Percentiles rank a stretch among this genome's conserved stretches.
phyloP scores from a whole-genome alignment of 2,797 vertebrate species.

The Falco rusticolus region DNA sequence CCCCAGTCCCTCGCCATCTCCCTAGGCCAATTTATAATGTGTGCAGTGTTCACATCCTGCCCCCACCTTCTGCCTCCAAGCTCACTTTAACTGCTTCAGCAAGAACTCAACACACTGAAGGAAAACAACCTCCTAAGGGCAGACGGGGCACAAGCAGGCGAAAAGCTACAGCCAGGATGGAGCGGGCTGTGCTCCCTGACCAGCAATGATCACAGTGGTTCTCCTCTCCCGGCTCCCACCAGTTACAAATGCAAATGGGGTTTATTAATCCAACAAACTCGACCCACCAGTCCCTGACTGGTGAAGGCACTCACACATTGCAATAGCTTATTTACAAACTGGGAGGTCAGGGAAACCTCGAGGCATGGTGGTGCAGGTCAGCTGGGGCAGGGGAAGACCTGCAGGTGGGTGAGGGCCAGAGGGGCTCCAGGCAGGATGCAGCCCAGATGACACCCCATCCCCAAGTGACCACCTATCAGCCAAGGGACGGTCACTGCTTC shows the following conservation, averaged over 20 bases:
- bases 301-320: not conserved
- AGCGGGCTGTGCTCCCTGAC: not conserved
- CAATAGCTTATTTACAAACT: not conserved
- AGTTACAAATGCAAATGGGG: not conserved
- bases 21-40: not conserved
- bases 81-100: not conserved
- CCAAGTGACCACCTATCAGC: not conserved
- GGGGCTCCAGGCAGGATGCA: not conserved
- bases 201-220: not conserved
- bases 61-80: not conserved
- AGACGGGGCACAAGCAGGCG: not conserved
- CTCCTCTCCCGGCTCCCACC: not conserved
- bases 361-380: rapidly evolving
- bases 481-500: not conserved
- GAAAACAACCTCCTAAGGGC: not conserved
- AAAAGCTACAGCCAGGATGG: not conserved
- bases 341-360: too few relatives aligned
- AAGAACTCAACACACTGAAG: not conserved
- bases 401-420: not conserved
- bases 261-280: rapidly evolving
- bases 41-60: not conserved
- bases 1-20: rapidly evolving
- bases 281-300: not conserved
- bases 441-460: not conserved
- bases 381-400: not conserved